A percentile compares a stretch with the other conserved stretches of the same genome.
Conservation (phyloP, 2,797 vertebrate genomes). For the Anomalospiza imberbis region DNA sequence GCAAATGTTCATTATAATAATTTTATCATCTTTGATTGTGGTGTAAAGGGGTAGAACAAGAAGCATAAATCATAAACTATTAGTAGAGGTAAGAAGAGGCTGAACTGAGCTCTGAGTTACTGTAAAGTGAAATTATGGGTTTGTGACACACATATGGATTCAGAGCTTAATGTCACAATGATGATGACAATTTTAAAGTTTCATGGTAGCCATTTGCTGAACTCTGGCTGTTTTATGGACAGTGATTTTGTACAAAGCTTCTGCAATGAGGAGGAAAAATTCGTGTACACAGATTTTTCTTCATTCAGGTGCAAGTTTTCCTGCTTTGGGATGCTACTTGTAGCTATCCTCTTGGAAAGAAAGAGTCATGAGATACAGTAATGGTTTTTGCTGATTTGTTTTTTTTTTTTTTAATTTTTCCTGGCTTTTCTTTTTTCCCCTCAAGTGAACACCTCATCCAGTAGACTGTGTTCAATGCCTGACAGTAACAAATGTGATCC, state of each 20-base stretch:
- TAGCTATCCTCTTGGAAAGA: background rate
- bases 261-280: background rate
- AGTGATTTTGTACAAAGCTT: background rate
- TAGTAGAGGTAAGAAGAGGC: background rate
- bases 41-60: background rate
- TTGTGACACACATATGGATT: background rate
- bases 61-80: background rate
- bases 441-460: background rate
- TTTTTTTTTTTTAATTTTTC: too few species aligned
- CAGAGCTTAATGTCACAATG: background rate
- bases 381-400: background rate
- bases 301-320: background rate
- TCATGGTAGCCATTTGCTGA: background rate
- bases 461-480: background rate
- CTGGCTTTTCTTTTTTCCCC: background rate
- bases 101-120: background rate
- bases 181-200: background rate
- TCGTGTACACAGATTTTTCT: accelerated
- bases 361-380: background rate
- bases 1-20: background rate
- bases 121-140: background rate
- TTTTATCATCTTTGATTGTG: background rate
- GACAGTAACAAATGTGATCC: background rate
- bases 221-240: background rate
- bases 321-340: background rate